These are phyloP conservation scores for Magallana ariakensis DNA, from an alignment of 1,140 invertebrate genomes.

Conservation along the genomic window DNA sequence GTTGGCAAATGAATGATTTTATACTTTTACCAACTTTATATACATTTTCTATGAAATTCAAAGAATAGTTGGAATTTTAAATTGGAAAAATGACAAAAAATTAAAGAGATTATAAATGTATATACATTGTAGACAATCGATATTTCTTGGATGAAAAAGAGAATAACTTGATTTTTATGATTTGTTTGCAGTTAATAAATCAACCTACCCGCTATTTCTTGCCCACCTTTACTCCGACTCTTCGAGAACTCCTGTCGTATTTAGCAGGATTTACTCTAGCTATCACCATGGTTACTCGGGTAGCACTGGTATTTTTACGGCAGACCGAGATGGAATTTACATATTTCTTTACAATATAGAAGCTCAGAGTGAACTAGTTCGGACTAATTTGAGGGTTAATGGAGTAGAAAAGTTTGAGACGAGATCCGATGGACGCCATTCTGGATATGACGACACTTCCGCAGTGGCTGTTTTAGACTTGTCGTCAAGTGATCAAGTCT, in stretches of 20 bases:
- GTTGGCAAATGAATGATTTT: too few species aligned
- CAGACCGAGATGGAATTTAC: slow-evolving; percentile 7
- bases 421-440: neutral
- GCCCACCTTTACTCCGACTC: neutral
- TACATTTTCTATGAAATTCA: too few species aligned
- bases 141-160: too few species aligned
- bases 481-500: neutral
- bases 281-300: neutral
- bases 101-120: too few species aligned
- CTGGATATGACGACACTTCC: slow-evolving; percentile 23
- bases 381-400: neutral
- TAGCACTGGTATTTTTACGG: neutral
- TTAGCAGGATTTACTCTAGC: neutral
- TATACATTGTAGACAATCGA: too few species aligned
- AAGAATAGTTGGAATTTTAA: too few species aligned
- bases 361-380: neutral
- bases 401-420: neutral
- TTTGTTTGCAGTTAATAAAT: neutral
- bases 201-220: neutral
- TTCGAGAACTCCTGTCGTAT: neutral
- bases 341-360: slow-evolving; percentile 4
- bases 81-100: too few species aligned
- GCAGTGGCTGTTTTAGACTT: neutral
- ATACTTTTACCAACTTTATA: too few species aligned
- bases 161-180: neutral